Evolutionary conservation across 2,888 invertebrate genomes (phyloP).

Genomic region (Apamea crenata): DNA sequence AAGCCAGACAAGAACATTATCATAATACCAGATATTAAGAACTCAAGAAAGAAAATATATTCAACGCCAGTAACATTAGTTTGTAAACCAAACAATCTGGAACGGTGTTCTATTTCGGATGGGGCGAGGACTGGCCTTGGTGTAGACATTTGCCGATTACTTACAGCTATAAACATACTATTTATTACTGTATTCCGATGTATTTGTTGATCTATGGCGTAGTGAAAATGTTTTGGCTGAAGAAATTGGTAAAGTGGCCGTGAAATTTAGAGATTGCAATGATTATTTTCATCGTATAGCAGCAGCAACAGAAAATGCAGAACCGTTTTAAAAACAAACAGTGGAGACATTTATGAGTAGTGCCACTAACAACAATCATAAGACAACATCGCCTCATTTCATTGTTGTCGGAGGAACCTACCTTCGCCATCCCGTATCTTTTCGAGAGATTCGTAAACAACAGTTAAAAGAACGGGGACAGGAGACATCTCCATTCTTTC

Average conservation of each 20-base stretch:
- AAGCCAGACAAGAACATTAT: conserved; percentile 7
- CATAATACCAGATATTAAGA: conserved; percentile 29
- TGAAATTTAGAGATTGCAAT: not conserved
- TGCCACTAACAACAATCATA: not conserved
- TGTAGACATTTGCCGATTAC: conserved; percentile 75
- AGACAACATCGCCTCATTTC: not conserved
- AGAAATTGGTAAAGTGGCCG: not conserved
- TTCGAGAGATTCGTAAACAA: not conserved
- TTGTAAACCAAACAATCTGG: conserved; percentile 69
- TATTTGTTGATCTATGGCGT: conserved; percentile 37
- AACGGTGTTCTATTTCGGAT: conserved; percentile 78
- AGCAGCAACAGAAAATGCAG: not conserved
- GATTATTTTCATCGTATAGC: not conserved
- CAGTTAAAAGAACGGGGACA: not conserved
- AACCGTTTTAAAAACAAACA: not conserved
- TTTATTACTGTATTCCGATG: conserved; percentile 62
- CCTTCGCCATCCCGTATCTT: not conserved
- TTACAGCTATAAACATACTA: conserved; percentile 71
- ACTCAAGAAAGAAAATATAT: conserved; percentile 30
- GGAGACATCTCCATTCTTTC: not conserved
- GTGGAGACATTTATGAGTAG: too few species aligned
- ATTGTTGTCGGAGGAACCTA: not conserved
- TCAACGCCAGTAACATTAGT: conserved; percentile 57
- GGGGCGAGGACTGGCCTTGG: conserved; percentile 76
- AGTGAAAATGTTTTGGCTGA: conserved; percentile 22